These are phyloP conservation scores for Glomeris maerens DNA, from an alignment of 1,140 invertebrate genomes.

Conservation along the genomic window DNA sequence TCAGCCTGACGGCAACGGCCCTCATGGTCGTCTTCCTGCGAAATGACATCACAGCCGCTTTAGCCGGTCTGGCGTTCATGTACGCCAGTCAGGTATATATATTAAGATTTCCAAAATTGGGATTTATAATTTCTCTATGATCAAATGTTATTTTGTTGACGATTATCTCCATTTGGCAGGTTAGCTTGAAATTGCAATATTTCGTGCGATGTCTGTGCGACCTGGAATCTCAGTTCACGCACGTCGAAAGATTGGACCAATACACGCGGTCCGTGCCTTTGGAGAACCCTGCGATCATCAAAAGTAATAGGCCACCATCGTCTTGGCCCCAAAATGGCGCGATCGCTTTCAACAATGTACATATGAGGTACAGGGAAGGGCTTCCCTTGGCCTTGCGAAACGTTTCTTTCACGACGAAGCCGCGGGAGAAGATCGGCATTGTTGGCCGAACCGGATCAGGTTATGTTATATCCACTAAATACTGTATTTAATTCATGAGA, in stretches of 20 bases:
- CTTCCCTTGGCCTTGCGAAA: conserved; percentile 36
- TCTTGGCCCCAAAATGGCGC: conserved; percentile 41
- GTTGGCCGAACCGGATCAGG: conserved; percentile 49
- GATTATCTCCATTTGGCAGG: conserved; percentile 39
- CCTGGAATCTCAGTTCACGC: conserved; percentile 48
- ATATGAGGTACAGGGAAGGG: conserved; percentile 36
- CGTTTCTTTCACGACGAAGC: conserved; percentile 38
- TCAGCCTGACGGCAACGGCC: conserved; percentile 37
- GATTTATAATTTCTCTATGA: conserved; percentile 1
- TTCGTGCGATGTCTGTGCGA: conserved; percentile 48
- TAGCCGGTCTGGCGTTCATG: conserved; percentile 50
- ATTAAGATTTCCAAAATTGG: neutral
- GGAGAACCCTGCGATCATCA: conserved; percentile 20
- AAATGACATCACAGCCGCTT: conserved; percentile 39
- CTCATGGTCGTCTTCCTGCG: conserved; percentile 42
- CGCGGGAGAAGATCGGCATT: conserved; percentile 46
- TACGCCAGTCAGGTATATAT: conserved; percentile 41
- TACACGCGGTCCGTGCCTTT: conserved; percentile 31
- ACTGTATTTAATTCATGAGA: no score
- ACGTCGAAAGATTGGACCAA: conserved; percentile 41
- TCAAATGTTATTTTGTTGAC: neutral
- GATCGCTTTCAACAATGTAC: conserved; percentile 39
- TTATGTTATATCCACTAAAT: no score
- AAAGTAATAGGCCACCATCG: conserved; percentile 23
- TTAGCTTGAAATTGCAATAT: conserved; percentile 51